A percentile compares a stretch with the other conserved stretches of the same genome.
phyloP scores from a whole-genome alignment of 2,888 invertebrate genomes.

The Melinaea menophilus region DNA sequence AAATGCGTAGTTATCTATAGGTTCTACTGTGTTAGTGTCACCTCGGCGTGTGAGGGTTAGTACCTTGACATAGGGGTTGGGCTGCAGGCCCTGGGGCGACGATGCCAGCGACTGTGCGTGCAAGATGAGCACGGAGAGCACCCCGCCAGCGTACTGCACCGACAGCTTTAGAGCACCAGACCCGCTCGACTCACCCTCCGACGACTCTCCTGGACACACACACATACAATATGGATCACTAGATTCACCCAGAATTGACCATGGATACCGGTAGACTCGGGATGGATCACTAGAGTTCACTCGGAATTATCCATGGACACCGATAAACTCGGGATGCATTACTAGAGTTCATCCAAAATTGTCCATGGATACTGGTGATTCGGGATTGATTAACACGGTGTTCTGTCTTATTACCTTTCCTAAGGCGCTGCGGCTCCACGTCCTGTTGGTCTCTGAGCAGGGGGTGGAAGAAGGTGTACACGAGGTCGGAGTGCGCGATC shows the following conservation, averaged over 20 bases:
- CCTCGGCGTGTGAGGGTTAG: neutral
- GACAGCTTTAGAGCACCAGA: conserved; percentile 70
- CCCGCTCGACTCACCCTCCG: conserved; percentile 57
- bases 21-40: neutral
- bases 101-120: conserved; percentile 93
- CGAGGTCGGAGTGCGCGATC: conserved; percentile 96
- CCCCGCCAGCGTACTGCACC: conserved; percentile 70
- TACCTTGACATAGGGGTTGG: conserved; percentile 93
- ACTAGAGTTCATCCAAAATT: too few relatives aligned
- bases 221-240: neutral
- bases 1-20: neutral
- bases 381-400: too few relatives aligned
- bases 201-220: conserved; percentile 43
- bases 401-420: conserved; percentile 79
- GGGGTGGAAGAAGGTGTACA: conserved; percentile 99
- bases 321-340: too few relatives aligned
- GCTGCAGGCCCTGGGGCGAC: conserved; percentile 88
- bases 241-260: too few relatives aligned
- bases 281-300: too few relatives aligned
- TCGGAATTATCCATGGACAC: too few relatives aligned
- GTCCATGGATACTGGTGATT: too few relatives aligned
- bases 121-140: conserved; percentile 77
- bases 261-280: too few relatives aligned
- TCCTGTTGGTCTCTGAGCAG: conserved; percentile 95
- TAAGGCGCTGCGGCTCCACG: conserved; percentile 86